Percentiles rank a stretch among this genome's conserved stretches.
These are phyloP conservation scores for Macropis europaea DNA, from an alignment of 2,888 invertebrate genomes.

Conservation along the genomic window DNA sequence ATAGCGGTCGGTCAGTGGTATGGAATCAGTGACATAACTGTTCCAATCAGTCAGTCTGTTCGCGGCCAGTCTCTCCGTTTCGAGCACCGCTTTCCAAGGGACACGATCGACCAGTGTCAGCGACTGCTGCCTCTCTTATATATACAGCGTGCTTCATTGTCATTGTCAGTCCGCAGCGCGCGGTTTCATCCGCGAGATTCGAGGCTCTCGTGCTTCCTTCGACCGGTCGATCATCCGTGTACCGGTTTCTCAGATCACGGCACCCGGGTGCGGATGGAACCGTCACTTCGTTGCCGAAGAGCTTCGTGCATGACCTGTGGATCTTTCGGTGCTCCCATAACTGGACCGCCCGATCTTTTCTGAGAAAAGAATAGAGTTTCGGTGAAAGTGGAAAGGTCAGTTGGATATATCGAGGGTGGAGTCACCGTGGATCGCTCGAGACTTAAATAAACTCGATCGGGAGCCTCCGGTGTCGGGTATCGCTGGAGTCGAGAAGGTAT, in stretches of 20 bases:
- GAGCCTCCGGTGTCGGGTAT: neutral
- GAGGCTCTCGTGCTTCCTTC: neutral
- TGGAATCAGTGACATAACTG: slow-evolving; percentile 10
- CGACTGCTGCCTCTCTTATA: neutral
- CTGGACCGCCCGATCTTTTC: too few relatives aligned
- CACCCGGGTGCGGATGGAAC: too few relatives aligned
- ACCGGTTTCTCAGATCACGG: neutral
- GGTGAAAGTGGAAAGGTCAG: neutral
- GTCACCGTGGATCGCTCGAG: neutral
- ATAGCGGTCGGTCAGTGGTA: neutral
- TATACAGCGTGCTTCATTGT: slow-evolving; percentile 13
- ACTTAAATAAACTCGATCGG: slow-evolving; percentile 3
- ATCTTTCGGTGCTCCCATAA: too few relatives aligned
- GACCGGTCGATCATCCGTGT: neutral
- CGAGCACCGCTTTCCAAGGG: slow-evolving; percentile 2
- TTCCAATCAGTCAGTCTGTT: neutral
- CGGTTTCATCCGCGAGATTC: slow-evolving; percentile 28
- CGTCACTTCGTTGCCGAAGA: neutral
- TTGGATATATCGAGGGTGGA: neutral
- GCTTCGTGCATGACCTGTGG: too few relatives aligned
- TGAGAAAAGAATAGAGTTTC: slow-evolving; percentile 8
- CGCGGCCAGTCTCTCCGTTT: neutral
- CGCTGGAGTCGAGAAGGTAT: neutral
- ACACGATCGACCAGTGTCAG: slow-evolving; percentile 21
- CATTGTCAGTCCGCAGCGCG: slow-evolving; percentile 31